These are phyloP conservation scores for Sitobion miscanthi DNA, from an alignment of 1,140 invertebrate genomes.

Conservation along the genomic window DNA sequence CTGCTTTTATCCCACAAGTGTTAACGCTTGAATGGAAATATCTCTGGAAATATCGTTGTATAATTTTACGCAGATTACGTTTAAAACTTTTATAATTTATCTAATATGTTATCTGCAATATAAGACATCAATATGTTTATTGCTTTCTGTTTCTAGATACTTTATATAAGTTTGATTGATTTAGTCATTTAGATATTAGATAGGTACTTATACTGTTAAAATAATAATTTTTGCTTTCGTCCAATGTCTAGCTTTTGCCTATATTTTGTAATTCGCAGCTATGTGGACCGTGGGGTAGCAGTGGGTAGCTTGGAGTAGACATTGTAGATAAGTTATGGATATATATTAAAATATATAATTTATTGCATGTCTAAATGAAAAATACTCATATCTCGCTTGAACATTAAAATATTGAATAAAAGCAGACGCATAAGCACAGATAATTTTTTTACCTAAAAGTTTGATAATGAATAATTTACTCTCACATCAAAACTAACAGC, in stretches of 20 bases:
- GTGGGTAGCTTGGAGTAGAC: no score
- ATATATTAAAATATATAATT: no score
- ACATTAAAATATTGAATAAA: no score
- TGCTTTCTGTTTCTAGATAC: neutral
- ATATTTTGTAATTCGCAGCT: neutral
- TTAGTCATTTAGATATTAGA: neutral
- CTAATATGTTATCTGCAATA: neutral
- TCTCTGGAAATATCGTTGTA: neutral
- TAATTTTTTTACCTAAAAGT: no score
- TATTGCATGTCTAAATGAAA: neutral
- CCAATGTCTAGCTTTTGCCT: neutral
- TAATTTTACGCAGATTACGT: neutral
- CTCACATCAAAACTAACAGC: no score
- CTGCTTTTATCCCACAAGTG: neutral
- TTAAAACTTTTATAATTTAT: neutral
- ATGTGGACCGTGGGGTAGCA: neutral
- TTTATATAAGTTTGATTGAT: neutral
- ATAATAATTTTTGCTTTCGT: neutral
- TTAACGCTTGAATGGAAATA: neutral
- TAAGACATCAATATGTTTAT: neutral
- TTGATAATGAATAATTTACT: no score
- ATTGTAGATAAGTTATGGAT: neutral
- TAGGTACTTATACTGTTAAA: neutral
- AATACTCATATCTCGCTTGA: no score
- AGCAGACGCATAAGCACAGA: no score